These are phyloP conservation scores for Menidia beryllina DNA, from an alignment of 2,113 vertebrate species.

Conservation along the genomic window DNA sequence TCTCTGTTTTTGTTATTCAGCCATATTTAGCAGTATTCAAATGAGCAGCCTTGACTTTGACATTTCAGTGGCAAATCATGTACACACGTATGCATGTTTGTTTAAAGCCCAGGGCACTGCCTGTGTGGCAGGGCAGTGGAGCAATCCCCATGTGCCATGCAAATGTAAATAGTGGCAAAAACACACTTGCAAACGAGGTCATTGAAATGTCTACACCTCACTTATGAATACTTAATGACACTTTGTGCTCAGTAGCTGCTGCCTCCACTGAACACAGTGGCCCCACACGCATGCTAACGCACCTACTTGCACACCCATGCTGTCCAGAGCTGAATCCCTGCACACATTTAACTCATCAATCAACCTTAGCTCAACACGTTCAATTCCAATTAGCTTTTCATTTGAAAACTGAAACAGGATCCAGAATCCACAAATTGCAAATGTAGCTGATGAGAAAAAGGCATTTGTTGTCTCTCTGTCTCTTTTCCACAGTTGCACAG, in stretches of 20 bases:
- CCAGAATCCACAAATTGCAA: conserved; percentile 56
- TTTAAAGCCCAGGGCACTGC: conserved; percentile 73
- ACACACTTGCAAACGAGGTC: conserved; percentile 78
- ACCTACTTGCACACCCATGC: background rate
- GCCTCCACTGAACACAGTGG: conserved; percentile 53
- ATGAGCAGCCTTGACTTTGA: conserved; percentile 83
- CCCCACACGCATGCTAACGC: background rate
- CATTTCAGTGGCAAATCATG: conserved; percentile 76
- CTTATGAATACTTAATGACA: conserved; percentile 84
- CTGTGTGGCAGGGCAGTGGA: conserved; percentile 67
- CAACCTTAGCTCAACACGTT: conserved; percentile 58
- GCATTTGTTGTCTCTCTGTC: conserved; percentile 24
- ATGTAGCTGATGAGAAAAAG: conserved; percentile 45
- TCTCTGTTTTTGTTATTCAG: conserved; percentile 72
- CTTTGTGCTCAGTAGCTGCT: conserved; percentile 61
- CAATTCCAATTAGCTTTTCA: conserved; percentile 73
- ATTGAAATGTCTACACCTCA: conserved; percentile 77
- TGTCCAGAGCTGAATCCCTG: conserved; percentile 35
- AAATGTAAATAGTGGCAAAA: conserved; percentile 81
- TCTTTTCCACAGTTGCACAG: background rate
- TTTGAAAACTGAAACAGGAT: conserved; percentile 66
- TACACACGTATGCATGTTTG: conserved; percentile 67
- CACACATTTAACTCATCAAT: conserved; percentile 61
- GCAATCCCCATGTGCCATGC: conserved; percentile 70
- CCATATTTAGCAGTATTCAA: conserved; percentile 81